Percentiles rank a stretch among this genome's conserved stretches.
Evolutionary conservation across 2,888 invertebrate genomes (phyloP).

Genomic region (Leptopterna dolabrata): DNA sequence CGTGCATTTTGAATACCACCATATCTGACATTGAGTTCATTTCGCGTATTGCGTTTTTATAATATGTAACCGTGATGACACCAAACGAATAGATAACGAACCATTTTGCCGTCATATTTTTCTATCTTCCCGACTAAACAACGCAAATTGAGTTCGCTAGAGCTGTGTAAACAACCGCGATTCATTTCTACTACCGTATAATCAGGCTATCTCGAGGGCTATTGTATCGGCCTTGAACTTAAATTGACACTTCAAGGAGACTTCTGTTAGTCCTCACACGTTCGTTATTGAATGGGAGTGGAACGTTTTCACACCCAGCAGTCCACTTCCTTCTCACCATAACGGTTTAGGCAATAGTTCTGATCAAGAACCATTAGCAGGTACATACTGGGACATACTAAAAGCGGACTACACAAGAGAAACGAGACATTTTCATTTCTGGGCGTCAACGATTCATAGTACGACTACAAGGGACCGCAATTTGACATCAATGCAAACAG

Average conservation of each 20-base stretch:
- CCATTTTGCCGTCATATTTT: neutral
- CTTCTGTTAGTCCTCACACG: constrained; percentile 10
- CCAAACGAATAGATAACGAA: neutral
- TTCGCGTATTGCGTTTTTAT: no score
- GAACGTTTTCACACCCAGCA: neutral
- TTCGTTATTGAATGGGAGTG: neutral
- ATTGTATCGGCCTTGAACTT: constrained; percentile 43
- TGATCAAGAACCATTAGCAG: no score
- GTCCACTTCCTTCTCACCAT: neutral
- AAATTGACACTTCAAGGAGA: constrained; percentile 18
- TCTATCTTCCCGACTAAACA: neutral
- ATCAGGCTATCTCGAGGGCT: neutral
- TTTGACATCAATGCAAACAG: no score
- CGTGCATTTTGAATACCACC: no score
- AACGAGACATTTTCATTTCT: no score
- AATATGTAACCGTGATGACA: no score
- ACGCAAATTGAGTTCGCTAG: neutral
- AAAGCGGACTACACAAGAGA: no score
- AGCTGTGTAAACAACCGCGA: neutral
- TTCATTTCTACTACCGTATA: neutral
- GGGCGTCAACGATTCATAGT: no score
- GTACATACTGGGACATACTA: no score
- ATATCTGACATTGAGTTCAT: no score
- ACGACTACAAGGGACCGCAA: no score
- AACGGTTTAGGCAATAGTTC: no score